phyloP scores from a whole-genome alignment of 2,113 vertebrate genomes.

The Ctenomys sociabilis region DNA sequence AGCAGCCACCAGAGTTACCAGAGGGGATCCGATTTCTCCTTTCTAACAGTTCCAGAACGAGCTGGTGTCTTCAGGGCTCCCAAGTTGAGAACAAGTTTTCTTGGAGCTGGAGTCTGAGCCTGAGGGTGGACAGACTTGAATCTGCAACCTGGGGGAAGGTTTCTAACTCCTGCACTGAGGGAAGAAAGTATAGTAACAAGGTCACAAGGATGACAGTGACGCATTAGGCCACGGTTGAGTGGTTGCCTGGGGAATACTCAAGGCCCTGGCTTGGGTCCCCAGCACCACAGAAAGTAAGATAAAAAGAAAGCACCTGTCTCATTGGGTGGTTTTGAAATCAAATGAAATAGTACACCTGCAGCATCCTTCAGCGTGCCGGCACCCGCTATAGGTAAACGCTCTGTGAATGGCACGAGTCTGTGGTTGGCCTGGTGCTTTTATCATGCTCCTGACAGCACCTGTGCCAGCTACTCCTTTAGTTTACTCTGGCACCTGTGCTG shows the following conservation, averaged over 20 bases:
- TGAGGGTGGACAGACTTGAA: neutral
- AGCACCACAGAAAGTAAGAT: neutral
- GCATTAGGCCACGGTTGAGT: neutral
- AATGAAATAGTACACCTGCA: neutral
- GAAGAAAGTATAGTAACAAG: neutral
- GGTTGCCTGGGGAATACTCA: neutral
- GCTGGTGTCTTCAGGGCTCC: neutral
- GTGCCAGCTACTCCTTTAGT: neutral
- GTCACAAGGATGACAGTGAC: no score
- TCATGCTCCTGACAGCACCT: neutral
- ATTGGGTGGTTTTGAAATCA: neutral
- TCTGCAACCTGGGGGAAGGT: neutral
- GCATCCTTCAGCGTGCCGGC: neutral
- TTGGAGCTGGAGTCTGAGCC: neutral
- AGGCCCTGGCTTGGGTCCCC: neutral
- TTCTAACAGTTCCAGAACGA: neutral
- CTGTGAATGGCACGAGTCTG: neutral
- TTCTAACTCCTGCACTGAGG: neutral
- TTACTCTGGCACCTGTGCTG: neutral
- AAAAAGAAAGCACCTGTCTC: neutral
- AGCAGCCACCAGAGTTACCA: fast-evolving
- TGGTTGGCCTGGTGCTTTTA: neutral
- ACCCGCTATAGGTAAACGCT: neutral
- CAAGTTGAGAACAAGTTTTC: neutral
- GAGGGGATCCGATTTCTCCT: neutral